Percentiles rank a stretch among this genome's conserved stretches.
phyloP scores from a whole-genome alignment of 2,797 vertebrate species.

The Monodelphis domestica region DNA sequence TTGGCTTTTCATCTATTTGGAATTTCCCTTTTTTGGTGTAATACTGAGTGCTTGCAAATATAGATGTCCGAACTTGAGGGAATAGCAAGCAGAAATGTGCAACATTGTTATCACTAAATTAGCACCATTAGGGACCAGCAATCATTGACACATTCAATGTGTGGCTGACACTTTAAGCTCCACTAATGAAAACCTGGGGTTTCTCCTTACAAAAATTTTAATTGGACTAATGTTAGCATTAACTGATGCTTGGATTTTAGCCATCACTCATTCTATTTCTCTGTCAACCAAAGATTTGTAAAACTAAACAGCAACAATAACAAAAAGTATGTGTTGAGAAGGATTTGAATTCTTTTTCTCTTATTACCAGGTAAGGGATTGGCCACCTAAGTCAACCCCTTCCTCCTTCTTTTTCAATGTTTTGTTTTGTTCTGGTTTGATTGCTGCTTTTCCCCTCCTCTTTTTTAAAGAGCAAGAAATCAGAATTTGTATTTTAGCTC shows the following conservation, averaged over 20 bases:
- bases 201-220: constrained; percentile 1
- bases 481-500: constrained; percentile 37
- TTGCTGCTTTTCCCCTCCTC: not conserved
- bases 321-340: not conserved
- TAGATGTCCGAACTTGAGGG: constrained; percentile 25
- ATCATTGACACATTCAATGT: constrained; percentile 38
- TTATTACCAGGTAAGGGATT: constrained; percentile 17
- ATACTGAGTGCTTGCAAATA: constrained; percentile 32
- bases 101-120: constrained; percentile 39
- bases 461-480: not conserved
- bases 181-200: constrained; percentile 9
- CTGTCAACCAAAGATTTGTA: not conserved
- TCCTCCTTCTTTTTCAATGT: not conserved
- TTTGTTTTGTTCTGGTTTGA: not conserved
- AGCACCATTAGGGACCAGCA: constrained; percentile 31
- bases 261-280: not conserved
- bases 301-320: not conserved
- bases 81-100: constrained; percentile 47
- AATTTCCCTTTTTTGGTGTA: constrained; percentile 35
- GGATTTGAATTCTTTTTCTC: not conserved
- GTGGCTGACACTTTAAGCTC: constrained; percentile 31
- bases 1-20: constrained; percentile 25
- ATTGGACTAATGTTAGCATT: constrained; percentile 11
- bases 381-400: not conserved
- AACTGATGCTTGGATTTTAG: not conserved